phyloP scores from a whole-genome alignment of 2,888 invertebrate species.

The Tetrapedia diversipes region DNA sequence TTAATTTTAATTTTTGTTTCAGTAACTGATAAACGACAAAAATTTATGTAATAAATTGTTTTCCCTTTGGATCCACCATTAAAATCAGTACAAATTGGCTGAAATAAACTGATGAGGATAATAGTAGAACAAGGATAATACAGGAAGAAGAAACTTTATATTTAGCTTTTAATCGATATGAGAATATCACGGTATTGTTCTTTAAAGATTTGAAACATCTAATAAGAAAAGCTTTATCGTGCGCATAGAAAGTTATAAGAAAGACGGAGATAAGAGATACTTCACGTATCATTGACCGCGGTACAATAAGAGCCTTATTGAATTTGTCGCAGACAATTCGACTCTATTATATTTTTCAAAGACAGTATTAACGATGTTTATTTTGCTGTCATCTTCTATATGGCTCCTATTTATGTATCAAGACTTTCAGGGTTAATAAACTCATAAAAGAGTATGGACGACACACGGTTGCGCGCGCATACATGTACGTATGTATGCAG shows the following conservation, averaged over 20 bases:
- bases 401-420: background rate
- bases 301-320: constrained; percentile 16
- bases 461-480: too few relatives aligned
- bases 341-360: constrained; percentile 19
- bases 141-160: too few relatives aligned
- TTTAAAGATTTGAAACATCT: background rate
- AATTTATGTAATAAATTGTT: too few relatives aligned
- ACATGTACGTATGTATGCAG: too few relatives aligned
- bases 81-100: too few relatives aligned
- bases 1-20: too few relatives aligned
- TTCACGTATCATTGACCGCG: background rate
- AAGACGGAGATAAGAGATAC: background rate
- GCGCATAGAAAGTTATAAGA: background rate
- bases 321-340: constrained; percentile 12
- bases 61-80: too few relatives aligned
- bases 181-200: too few relatives aligned
- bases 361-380: constrained; percentile 22
- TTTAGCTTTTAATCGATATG: too few relatives aligned
- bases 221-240: background rate
- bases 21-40: too few relatives aligned
- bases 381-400: background rate
- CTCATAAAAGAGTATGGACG: constrained; percentile 23
- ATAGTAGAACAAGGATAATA: too few relatives aligned
- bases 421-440: constrained; percentile 58
- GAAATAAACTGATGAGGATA: too few relatives aligned